These are phyloP conservation scores for Ciconia maguari DNA, from an alignment of 2,113 vertebrate species.

Conservation along the genomic window DNA sequence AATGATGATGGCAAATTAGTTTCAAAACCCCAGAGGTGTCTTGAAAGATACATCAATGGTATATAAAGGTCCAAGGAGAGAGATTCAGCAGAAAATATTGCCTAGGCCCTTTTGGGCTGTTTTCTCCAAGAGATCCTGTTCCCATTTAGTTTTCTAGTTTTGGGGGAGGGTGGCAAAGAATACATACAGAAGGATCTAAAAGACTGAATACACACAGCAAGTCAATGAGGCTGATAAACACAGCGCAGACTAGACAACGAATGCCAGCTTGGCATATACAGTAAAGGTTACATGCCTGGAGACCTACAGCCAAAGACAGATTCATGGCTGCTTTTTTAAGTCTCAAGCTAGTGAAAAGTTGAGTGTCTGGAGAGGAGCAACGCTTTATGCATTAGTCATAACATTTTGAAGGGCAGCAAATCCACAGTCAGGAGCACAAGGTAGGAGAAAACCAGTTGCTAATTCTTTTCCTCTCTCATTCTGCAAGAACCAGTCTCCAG, in stretches of 20 bases:
- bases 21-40: constrained; percentile 63
- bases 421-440: background rate
- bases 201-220: background rate
- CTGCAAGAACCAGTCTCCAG: background rate
- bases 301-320: constrained; percentile 21
- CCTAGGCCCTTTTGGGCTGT: background rate
- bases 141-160: background rate
- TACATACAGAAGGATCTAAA: background rate
- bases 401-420: constrained; percentile 30
- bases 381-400: constrained; percentile 10
- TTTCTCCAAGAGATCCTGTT: background rate
- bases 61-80: constrained; percentile 42
- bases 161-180: background rate
- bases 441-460: background rate
- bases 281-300: constrained; percentile 39
- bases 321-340: background rate
- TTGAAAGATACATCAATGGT: constrained; percentile 61
- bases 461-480: background rate
- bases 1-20: constrained; percentile 77
- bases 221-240: background rate
- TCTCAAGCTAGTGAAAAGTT: constrained; percentile 19
- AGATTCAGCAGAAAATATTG: background rate
- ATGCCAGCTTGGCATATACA: background rate
- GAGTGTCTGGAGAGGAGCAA: constrained; percentile 17
- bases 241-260: background rate